Conservation (phyloP, 1,140 invertebrate genomes). For the Bombyx mandarina region DNA sequence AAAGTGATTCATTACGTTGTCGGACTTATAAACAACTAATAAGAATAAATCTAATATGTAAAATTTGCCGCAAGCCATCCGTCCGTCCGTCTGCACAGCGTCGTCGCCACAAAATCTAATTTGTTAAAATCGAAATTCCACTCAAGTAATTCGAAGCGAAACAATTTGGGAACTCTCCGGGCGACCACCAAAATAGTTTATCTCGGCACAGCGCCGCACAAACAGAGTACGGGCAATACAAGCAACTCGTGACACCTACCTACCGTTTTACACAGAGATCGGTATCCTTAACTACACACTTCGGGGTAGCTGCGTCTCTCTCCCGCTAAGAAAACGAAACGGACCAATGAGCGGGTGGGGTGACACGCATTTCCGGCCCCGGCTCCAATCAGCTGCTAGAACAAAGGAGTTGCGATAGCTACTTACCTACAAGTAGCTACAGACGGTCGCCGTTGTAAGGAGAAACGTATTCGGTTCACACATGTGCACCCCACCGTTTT, state of each 20-base stretch:
- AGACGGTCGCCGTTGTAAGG: conserved; percentile 30
- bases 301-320: conserved; percentile 57
- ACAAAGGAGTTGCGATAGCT: conserved; percentile 68
- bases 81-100: too few species aligned
- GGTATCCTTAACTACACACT: conserved; percentile 59
- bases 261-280: conserved; percentile 52
- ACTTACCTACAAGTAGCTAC: conserved; percentile 68
- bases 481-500: conserved; percentile 40
- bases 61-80: too few species aligned
- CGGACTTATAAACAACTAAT: too few species aligned
- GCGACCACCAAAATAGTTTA: conserved; percentile 53
- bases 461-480: conserved; percentile 34
- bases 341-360: conserved; percentile 69
- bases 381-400: conserved; percentile 71
- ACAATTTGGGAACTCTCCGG: conserved; percentile 47
- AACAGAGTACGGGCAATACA: conserved; percentile 41
- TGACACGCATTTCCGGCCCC: conserved; percentile 69
- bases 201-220: conserved; percentile 35
- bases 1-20: too few species aligned
- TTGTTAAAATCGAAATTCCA: conserved; percentile 44
- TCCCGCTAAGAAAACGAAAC: conserved; percentile 69
- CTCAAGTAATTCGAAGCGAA: conserved; percentile 25
- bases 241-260: conserved; percentile 47
- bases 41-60: too few species aligned
- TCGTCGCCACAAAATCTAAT: conserved; percentile 16